Evolutionary conservation across 2,888 invertebrate species (phyloP).

Genomic region (Latrodectus hesperus): DNA sequence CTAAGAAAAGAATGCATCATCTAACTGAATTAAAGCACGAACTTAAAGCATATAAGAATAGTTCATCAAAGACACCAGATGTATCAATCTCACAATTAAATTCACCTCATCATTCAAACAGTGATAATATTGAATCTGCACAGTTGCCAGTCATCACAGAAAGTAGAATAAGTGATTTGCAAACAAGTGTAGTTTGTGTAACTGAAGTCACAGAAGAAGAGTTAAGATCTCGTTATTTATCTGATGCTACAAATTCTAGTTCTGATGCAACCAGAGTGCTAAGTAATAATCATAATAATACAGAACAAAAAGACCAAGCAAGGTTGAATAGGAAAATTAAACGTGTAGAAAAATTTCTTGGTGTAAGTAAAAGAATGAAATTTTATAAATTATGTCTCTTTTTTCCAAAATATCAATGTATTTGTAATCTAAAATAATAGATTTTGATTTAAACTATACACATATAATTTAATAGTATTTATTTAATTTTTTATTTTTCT

Average conservation of each 20-base stretch:
- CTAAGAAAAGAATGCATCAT: conserved; percentile 6
- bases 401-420: background rate
- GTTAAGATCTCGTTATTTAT: background rate
- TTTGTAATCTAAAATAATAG: no score
- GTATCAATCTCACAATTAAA: background rate
- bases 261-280: background rate
- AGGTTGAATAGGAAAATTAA: background rate
- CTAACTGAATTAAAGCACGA: conserved; percentile 2
- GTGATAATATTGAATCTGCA: no score
- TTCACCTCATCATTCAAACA: background rate
- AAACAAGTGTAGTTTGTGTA: background rate
- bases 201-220: background rate
- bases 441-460: no score
- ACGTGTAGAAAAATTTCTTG: conserved; percentile 14
- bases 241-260: background rate
- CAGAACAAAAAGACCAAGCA: background rate
- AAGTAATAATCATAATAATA: background rate
- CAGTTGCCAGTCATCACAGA: no score
- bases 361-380: conserved; percentile 9
- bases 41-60: conserved; percentile 22
- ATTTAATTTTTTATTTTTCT: no score
- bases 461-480: no score
- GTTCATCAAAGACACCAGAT: background rate
- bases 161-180: background rate
- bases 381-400: background rate